These are phyloP conservation scores for Hormaphis cornu DNA, from an alignment of 1,140 invertebrate species.

Conservation along the genomic window DNA sequence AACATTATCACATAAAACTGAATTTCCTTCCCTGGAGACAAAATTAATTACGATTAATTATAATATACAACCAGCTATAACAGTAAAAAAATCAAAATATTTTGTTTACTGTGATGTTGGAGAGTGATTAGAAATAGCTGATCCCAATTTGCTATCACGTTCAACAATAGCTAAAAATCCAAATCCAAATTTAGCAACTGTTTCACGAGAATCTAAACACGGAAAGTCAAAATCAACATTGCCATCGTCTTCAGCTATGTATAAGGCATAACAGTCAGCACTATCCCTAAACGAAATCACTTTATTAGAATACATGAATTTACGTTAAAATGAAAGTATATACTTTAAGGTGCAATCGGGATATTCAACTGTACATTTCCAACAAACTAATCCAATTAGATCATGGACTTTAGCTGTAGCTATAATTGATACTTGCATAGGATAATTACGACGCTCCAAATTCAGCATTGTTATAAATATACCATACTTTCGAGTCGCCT, in stretches of 20 bases:
- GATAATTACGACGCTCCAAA: slow-evolving; percentile 68
- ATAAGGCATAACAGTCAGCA: slow-evolving; percentile 62
- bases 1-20: slow-evolving; percentile 3
- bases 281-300: slow-evolving; percentile 31
- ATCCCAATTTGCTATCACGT: slow-evolving; percentile 41
- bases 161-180: slow-evolving; percentile 78
- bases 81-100: not conserved
- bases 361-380: slow-evolving; percentile 53
- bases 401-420: slow-evolving; percentile 78
- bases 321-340: slow-evolving; percentile 35
- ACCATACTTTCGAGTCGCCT: slow-evolving; percentile 65
- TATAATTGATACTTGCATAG: slow-evolving; percentile 68
- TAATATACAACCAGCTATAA: not conserved
- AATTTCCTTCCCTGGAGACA: slow-evolving; percentile 16
- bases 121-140: slow-evolving; percentile 15
- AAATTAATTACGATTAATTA: not conserved
- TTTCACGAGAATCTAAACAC: slow-evolving; percentile 74
- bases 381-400: slow-evolving; percentile 88
- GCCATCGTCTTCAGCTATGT: slow-evolving; percentile 94
- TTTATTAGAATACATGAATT: slow-evolving; percentile 19
- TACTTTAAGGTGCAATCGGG: slow-evolving; percentile 50
- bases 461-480: slow-evolving; percentile 83
- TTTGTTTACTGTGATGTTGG: slow-evolving; percentile 14
- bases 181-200: slow-evolving; percentile 87
- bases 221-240: slow-evolving; percentile 91